Percentiles rank a stretch among this genome's conserved stretches.
phyloP scores from a whole-genome alignment of 2,888 invertebrate genomes.

The Chironomus riparius region DNA sequence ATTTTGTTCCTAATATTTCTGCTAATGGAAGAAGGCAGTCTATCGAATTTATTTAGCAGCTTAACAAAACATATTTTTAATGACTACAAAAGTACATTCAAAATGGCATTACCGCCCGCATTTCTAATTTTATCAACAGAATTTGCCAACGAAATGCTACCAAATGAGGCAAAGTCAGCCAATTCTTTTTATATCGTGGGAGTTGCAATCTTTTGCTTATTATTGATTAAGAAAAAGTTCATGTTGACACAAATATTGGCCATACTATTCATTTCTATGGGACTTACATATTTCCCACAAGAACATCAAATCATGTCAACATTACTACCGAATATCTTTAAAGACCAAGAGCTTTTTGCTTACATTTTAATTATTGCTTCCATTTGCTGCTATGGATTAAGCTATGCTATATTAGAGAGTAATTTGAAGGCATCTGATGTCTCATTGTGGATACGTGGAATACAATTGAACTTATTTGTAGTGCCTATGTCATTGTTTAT shows the following conservation, averaged over 20 bases:
- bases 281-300: neutral
- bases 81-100: neutral
- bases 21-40: neutral
- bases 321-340: neutral
- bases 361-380: neutral
- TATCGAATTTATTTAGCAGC: neutral
- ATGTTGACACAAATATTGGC: neutral
- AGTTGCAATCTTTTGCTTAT: neutral
- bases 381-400: neutral
- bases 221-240: neutral
- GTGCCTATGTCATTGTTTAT: neutral
- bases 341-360: neutral
- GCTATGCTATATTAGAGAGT: neutral
- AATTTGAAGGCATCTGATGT: neutral
- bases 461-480: neutral
- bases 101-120: neutral
- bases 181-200: neutral
- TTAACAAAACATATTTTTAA: neutral
- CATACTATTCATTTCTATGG: neutral
- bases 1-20: neutral
- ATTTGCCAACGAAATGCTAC: neutral
- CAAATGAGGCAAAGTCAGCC: neutral
- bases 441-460: conserved; percentile 3
- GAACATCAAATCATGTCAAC: neutral
- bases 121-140: neutral